A percentile compares a stretch with the other conserved stretches of the same genome.
phyloP scores from a whole-genome alignment of 1,140 invertebrate genomes.

The Cotesia typhae region DNA sequence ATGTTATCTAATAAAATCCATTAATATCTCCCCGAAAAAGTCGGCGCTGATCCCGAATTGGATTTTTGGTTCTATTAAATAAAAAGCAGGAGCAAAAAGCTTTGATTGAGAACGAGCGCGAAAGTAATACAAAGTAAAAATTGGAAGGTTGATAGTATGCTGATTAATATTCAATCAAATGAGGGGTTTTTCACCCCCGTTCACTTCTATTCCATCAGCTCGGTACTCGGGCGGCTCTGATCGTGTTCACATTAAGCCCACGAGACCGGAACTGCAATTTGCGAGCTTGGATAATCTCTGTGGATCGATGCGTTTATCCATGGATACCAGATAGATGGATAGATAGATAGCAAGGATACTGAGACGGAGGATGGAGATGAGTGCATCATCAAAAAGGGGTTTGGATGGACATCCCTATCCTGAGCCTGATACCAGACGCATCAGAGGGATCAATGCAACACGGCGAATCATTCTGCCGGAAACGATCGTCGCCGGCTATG shows the following conservation, averaged over 20 bases:
- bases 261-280: conserved; percentile 40
- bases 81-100: background rate
- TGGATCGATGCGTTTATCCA: conserved; percentile 35
- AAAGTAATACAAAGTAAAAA: background rate
- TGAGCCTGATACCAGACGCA: background rate
- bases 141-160: conserved; percentile 3
- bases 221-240: background rate
- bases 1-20: background rate
- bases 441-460: background rate
- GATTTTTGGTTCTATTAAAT: too few species aligned
- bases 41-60: too few species aligned
- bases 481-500: background rate
- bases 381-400: background rate
- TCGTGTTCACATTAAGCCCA: conserved; percentile 32
- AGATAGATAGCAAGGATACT: background rate
- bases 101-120: background rate
- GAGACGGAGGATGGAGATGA: background rate
- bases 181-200: conserved; percentile 5
- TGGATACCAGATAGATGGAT: background rate
- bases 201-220: background rate
- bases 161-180: conserved; percentile 31
- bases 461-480: conserved; percentile 9
- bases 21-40: too few species aligned
- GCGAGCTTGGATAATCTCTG: conserved; percentile 29
- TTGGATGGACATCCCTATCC: background rate